phyloP scores from a whole-genome alignment of 2,888 invertebrate genomes.

The Lycaena phlaeas region DNA sequence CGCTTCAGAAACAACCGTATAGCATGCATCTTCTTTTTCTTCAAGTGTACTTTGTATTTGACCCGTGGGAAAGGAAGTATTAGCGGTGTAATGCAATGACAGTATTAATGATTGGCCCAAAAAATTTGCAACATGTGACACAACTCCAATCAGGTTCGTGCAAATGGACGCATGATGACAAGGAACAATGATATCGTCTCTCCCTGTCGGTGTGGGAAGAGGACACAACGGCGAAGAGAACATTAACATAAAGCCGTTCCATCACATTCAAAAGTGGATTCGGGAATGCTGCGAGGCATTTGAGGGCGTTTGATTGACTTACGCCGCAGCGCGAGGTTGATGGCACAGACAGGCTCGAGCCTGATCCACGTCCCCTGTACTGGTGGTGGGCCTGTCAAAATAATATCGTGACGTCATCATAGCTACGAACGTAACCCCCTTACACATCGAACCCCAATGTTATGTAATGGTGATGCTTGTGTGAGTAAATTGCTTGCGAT shows the following conservation, averaged over 20 bases:
- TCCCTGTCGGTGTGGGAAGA: constrained; percentile 55
- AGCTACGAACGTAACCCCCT: constrained; percentile 20
- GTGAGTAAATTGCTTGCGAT: neutral
- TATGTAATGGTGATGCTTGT: neutral
- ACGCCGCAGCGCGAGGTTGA: constrained; percentile 80
- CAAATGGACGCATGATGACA: constrained; percentile 49
- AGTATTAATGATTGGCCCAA: constrained; percentile 43
- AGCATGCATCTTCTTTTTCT: constrained; percentile 46
- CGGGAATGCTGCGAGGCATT: constrained; percentile 45
- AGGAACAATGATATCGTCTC: constrained; percentile 47
- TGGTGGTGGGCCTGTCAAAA: constrained; percentile 75
- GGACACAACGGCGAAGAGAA: constrained; percentile 49
- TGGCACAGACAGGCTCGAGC: constrained; percentile 89
- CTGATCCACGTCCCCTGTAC: constrained; percentile 79
- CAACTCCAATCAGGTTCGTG: constrained; percentile 50
- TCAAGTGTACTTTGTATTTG: constrained; percentile 14
- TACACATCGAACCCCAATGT: neutral
- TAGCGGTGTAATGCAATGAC: constrained; percentile 47
- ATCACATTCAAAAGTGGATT: constrained; percentile 50
- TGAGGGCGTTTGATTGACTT: constrained; percentile 63
- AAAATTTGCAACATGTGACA: constrained; percentile 36
- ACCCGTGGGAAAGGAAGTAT: constrained; percentile 35
- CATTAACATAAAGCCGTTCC: constrained; percentile 58
- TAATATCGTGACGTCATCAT: constrained; percentile 45
- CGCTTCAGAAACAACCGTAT: constrained; percentile 33